A percentile compares a stretch with the other conserved stretches of the same genome.
Conservation (phyloP, 1,140 invertebrate genomes). For the Pinna nobilis region DNA sequence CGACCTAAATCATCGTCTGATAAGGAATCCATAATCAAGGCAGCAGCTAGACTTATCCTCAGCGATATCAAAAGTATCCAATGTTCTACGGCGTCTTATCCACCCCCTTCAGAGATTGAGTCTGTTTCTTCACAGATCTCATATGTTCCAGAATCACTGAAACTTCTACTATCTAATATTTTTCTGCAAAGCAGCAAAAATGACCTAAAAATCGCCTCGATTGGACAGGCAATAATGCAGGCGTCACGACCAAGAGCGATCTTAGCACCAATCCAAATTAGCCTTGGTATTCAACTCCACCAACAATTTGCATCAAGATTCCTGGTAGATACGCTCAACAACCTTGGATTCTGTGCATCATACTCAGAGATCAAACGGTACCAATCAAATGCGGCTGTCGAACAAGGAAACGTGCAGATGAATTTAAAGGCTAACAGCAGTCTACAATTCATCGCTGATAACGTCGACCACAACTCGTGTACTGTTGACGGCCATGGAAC, state of each 20-base stretch:
- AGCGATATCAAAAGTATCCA: not conserved
- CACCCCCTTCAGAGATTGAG: not conserved
- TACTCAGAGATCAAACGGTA: constrained; percentile 51
- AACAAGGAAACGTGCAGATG: constrained; percentile 27
- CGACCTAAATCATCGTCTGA: not conserved
- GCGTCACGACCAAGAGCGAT: constrained; percentile 47
- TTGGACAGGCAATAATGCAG: constrained; percentile 60
- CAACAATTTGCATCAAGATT: constrained; percentile 44
- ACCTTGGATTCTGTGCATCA: constrained; percentile 48
- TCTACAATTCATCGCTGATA: constrained; percentile 58
- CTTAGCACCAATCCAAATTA: constrained; percentile 53
- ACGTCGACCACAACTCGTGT: constrained; percentile 58
- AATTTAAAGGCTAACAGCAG: constrained; percentile 23
- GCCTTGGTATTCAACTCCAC: constrained; percentile 46
- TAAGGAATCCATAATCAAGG: not conserved
- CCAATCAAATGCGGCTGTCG: constrained; percentile 47
- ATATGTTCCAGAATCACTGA: constrained; percentile 13
- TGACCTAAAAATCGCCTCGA: constrained; percentile 39
- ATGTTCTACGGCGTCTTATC: not conserved
- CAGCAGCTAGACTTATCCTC: not conserved
- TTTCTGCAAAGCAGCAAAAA: not conserved
- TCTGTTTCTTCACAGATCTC: not conserved
- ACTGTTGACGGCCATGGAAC: constrained; percentile 61
- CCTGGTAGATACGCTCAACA: constrained; percentile 45
- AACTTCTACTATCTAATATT: constrained; percentile 2